phyloP scores from a whole-genome alignment of 2,888 invertebrate species.

The Stenolophus ochropezus region DNA sequence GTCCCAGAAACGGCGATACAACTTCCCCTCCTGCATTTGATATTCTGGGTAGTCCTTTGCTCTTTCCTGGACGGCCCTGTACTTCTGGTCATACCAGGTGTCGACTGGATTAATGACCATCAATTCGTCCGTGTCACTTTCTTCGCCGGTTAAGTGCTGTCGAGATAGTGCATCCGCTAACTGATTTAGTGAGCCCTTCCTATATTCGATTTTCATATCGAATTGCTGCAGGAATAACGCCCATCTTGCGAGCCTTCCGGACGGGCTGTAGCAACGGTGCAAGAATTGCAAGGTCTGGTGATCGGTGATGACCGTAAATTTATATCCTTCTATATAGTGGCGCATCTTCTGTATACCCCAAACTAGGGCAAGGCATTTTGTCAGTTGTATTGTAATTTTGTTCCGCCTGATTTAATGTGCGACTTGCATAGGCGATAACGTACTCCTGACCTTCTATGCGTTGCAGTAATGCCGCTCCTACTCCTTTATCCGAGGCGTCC shows the following conservation, averaged over 20 bases:
- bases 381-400: conserved; percentile 59
- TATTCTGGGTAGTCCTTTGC: too few species aligned
- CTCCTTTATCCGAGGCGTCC: conserved; percentile 46
- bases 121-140: too few species aligned
- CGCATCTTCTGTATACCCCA: conserved; percentile 62
- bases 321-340: conserved; percentile 65
- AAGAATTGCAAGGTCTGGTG: conserved; percentile 65
- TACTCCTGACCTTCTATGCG: conserved; percentile 7
- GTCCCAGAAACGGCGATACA: conserved; percentile 36
- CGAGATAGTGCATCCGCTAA: conserved; percentile 63
- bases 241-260: conserved; percentile 65
- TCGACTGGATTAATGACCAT: too few species aligned
- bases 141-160: conserved; percentile 15
- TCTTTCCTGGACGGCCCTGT: too few species aligned
- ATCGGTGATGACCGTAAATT: conserved; percentile 64
- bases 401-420: conserved; percentile 51
- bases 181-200: conserved; percentile 61
- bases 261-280: conserved; percentile 61
- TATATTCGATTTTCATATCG: conserved; percentile 62
- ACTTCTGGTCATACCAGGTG: too few species aligned
- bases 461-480: conserved; percentile 51
- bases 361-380: conserved; percentile 58
- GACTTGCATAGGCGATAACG: conserved; percentile 60
- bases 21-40: neutral
- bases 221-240: conserved; percentile 60